phyloP scores from a whole-genome alignment of 2,113 vertebrate species.

The Ctenomys sociabilis region DNA sequence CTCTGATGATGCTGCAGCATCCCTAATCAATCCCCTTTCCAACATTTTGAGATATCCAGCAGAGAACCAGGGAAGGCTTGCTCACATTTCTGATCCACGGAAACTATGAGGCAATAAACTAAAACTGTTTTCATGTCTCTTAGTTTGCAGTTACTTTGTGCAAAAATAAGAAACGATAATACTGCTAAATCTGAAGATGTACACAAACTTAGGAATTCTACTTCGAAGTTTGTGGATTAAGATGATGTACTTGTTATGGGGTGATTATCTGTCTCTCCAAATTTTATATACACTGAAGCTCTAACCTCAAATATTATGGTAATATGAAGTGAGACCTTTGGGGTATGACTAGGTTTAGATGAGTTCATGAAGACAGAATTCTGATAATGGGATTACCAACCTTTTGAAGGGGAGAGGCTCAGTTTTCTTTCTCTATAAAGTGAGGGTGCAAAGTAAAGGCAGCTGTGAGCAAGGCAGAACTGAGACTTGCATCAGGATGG shows the following conservation, averaged over 20 bases:
- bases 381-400: background rate
- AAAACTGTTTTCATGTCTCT: background rate
- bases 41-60: background rate
- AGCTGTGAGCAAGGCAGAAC: background rate
- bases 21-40: background rate
- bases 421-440: background rate
- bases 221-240: background rate
- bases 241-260: background rate
- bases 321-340: background rate
- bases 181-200: background rate
- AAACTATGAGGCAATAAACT: background rate
- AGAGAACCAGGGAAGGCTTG: background rate
- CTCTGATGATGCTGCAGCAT: background rate
- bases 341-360: background rate
- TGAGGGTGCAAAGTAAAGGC: background rate
- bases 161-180: background rate
- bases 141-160: background rate
- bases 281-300: background rate
- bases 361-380: background rate
- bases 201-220: background rate
- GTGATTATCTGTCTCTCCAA: background rate
- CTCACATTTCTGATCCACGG: background rate
- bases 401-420: background rate
- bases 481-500: background rate
- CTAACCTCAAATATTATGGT: background rate